phyloP scores from a whole-genome alignment of 2,113 vertebrate species.

The Elanus axillaris region DNA sequence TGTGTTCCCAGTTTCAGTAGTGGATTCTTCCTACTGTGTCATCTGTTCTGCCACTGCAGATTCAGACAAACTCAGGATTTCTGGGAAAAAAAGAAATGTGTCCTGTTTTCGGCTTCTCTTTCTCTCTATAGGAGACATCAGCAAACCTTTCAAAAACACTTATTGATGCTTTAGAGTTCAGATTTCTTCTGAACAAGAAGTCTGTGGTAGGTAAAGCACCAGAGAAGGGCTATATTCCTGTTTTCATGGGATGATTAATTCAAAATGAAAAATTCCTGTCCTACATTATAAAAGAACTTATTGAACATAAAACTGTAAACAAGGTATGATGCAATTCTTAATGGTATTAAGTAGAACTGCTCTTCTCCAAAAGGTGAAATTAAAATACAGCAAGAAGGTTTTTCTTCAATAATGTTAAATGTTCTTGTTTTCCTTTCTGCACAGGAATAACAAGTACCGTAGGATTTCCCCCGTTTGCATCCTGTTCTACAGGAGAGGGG shows the following conservation, averaged over 20 bases:
- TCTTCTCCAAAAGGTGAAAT: not conserved
- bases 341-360: not conserved
- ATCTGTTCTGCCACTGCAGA: not conserved
- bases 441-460: not conserved
- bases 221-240: not conserved
- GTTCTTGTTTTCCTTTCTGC: not conserved
- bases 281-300: not conserved
- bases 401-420: not conserved
- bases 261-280: constrained; percentile 3
- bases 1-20: not conserved
- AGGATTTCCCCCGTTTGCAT: not conserved
- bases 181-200: not conserved
- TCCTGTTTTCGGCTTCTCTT: not conserved
- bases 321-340: constrained; percentile 23
- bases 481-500: not conserved
- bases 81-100: not conserved
- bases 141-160: not conserved
- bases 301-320: constrained; percentile 38
- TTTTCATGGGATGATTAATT: not conserved
- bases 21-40: not conserved
- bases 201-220: not conserved
- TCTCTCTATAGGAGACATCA: not conserved
- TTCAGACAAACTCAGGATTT: not conserved
- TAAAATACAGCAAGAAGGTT: not conserved
- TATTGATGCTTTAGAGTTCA: not conserved